Percentiles rank a stretch among this genome's conserved stretches.
Conservation (phyloP, 2,888 invertebrate species). For the Euplexia lucipara region DNA sequence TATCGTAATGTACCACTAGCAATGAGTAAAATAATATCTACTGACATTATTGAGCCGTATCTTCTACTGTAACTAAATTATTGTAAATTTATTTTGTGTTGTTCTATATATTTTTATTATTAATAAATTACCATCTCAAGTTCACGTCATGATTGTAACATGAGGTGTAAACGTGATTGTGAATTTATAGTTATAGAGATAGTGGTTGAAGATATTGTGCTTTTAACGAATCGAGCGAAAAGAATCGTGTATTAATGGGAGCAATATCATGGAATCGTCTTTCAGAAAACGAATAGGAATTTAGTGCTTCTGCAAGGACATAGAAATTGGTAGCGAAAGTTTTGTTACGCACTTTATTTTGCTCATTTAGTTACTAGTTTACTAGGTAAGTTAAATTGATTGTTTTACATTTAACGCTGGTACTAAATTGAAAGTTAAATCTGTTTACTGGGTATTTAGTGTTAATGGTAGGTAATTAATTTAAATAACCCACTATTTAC, state of each 20-base stretch:
- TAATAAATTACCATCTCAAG: slow-evolving; percentile 2
- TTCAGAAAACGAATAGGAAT: slow-evolving; percentile 29
- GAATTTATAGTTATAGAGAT: slow-evolving; percentile 22
- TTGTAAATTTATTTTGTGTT: slow-evolving; percentile 3
- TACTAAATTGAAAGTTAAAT: slow-evolving; percentile 9
- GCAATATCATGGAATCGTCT: neutral
- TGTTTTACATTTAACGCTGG: slow-evolving; percentile 2
- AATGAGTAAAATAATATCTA: slow-evolving; percentile 9
- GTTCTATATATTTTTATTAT: slow-evolving; percentile 21
- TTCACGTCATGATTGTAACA: slow-evolving; percentile 23
- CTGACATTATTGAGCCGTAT: neutral
- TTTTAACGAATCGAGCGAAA: neutral
- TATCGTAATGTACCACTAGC: slow-evolving; percentile 24
- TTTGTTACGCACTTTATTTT: slow-evolving; percentile 38
- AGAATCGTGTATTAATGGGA: neutral
- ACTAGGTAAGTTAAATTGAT: slow-evolving; percentile 3
- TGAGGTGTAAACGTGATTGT: slow-evolving; percentile 37
- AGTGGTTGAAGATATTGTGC: slow-evolving; percentile 9
- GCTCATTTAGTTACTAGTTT: slow-evolving; percentile 19
- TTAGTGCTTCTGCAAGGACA: slow-evolving; percentile 20
- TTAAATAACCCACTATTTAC: neutral
- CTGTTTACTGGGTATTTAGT: neutral
- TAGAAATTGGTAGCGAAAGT: slow-evolving; percentile 42
- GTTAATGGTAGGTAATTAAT: neutral
- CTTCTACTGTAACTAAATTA: slow-evolving; percentile 1